A percentile compares a stretch with the other conserved stretches of the same genome.
phyloP scores from a whole-genome alignment of 2,113 vertebrate genomes.

The Leptobrachium ailaonicum region DNA sequence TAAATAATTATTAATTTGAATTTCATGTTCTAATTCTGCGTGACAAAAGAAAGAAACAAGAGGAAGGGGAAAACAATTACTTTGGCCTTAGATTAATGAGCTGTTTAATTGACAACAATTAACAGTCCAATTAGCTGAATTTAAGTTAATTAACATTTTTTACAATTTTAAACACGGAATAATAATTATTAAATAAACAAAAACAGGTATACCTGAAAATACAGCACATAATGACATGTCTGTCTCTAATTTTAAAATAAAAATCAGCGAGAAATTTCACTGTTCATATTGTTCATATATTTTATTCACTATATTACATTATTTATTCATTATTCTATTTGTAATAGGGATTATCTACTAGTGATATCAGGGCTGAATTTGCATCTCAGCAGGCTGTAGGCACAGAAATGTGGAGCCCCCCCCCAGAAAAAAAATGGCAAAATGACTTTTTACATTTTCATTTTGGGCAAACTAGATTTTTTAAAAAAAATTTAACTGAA shows the following conservation, averaged over 20 bases:
- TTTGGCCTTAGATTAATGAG: slow-evolving; percentile 50
- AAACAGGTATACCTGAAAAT: slow-evolving; percentile 28
- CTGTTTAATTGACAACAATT: slow-evolving; percentile 50
- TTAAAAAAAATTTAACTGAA: too few species aligned
- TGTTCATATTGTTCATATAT: too few species aligned
- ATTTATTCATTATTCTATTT: too few species aligned
- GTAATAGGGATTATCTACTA: too few species aligned
- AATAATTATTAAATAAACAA: slow-evolving; percentile 44
- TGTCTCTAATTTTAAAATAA: not conserved
- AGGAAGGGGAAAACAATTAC: slow-evolving; percentile 38
- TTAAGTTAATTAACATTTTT: slow-evolving; percentile 47
- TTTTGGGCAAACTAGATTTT: too few species aligned
- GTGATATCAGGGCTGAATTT: too few species aligned
- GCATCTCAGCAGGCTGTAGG: too few species aligned
- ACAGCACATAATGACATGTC: not conserved
- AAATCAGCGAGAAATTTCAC: not conserved
- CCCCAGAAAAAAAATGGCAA: too few species aligned
- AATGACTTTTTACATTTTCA: too few species aligned
- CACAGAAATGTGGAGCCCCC: too few species aligned
- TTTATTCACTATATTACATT: too few species aligned
- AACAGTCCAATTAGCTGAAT: slow-evolving; percentile 48
- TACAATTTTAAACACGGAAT: slow-evolving; percentile 28
- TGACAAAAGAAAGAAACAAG: slow-evolving; percentile 33
- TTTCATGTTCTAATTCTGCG: slow-evolving; percentile 45
- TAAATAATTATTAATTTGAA: slow-evolving; percentile 50